Evolutionary conservation across 2,113 vertebrate genomes (phyloP).

Genomic region (Mugil cephalus): DNA sequence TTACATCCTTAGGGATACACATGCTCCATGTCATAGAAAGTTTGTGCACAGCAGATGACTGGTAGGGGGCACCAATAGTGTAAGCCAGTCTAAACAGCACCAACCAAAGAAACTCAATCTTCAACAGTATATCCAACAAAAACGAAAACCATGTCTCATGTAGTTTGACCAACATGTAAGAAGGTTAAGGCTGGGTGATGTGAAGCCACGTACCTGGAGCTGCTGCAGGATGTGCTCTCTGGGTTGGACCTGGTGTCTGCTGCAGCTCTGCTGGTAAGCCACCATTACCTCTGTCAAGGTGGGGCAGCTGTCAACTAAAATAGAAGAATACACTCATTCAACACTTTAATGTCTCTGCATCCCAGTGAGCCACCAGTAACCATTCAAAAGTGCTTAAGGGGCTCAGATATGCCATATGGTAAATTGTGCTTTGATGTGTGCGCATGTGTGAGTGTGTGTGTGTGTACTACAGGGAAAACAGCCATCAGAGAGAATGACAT

Average conservation of each 20-base stretch:
- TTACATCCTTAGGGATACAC: not conserved
- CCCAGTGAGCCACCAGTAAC: constrained; percentile 44
- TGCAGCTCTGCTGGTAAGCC: constrained; percentile 82
- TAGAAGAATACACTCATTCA: constrained; percentile 56
- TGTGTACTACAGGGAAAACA: constrained; percentile 27
- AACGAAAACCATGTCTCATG: not conserved
- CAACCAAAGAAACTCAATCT: constrained; percentile 3
- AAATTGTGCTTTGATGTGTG: constrained; percentile 42
- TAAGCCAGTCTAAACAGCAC: not conserved
- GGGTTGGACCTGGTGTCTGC: constrained; percentile 81
- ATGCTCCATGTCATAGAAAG: not conserved
- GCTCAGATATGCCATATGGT: constrained; percentile 49
- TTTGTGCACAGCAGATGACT: not conserved
- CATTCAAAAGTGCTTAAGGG: constrained; percentile 51
- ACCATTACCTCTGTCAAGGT: constrained; percentile 77
- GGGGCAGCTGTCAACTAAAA: constrained; percentile 76
- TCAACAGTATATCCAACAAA: not conserved
- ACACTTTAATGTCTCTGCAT: constrained; percentile 51
- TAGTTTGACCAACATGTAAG: constrained; percentile 16
- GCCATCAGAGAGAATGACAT: constrained; percentile 50
- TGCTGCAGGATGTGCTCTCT: constrained; percentile 75
- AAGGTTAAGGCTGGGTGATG: not conserved
- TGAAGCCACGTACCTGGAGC: constrained; percentile 75
- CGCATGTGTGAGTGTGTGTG: constrained; percentile 15
- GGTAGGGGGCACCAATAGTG: not conserved